Evolutionary conservation across 2,888 invertebrate genomes (phyloP), one percentile per base, ranked within the genome.

Genomic region (Liopterus haemorrhoidalis): DNA sequence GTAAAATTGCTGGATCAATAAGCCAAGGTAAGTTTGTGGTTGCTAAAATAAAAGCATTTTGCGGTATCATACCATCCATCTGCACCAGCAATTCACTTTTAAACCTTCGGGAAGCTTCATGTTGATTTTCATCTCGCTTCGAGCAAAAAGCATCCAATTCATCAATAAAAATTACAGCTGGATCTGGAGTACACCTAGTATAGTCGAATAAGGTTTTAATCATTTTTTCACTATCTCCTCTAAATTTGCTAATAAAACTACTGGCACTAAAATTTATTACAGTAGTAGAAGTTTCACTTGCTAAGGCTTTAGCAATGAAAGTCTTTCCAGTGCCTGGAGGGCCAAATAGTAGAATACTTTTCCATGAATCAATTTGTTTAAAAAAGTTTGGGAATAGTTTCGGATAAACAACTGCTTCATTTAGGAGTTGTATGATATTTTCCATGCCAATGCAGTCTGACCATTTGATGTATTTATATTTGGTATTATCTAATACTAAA

Each of bases 1-100:
- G 71, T 27, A 95, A 67, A 68, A 95, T 80, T 0, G 95, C 93
- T 50, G 82, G 74, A 63, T 94, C 94, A 50, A 95, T 76, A 61
- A 89, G 87, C 95, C 94, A 95, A 1, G 95, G 95, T 56, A 86
- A 73, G 67, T 95, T 95, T 1, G 94, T 90, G 48, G 91, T 89
- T 11, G 91, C 92, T 37, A 95, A 72, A 32, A 86, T 71, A 63
- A 85, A 85, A 19, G 77, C 73, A 9, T 76, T 67, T 4, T 73
- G 73, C 2, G 76, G 69, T 33, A 75, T 69, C 40, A 81, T 70
- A 2, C 93, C 93, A 61, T 95, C 95, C 57, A 95, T 73, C 62
- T 92, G 84, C 1, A 86, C 81, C 6, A 95, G 73, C 14, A 95
- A 72, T 66, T 95, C 93, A 36, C 92, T 83, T 70, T 90, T 90